These are phyloP conservation scores for Palythoa grandis DNA, from an alignment of 92 coral and sea anemone genomes.

Conservation along the genomic window DNA sequence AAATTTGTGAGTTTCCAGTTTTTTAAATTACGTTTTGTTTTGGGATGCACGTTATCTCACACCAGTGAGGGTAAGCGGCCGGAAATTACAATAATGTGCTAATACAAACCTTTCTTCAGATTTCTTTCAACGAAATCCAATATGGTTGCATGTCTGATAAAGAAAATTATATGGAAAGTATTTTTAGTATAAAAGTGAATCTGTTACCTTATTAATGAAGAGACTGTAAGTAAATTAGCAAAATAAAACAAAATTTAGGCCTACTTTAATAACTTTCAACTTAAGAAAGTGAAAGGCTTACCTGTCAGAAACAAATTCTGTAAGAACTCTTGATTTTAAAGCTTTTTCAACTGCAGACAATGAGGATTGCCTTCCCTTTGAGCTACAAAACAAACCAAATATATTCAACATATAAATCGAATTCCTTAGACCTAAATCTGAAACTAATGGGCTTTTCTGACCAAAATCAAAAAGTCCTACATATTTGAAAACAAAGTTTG, in stretches of 20 bases:
- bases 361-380: conserved; percentile 78
- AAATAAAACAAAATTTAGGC: too few species aligned
- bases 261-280: neutral
- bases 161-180: neutral
- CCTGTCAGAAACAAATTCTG: conserved; percentile 85
- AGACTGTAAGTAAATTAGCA: too few species aligned
- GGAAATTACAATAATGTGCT: neutral
- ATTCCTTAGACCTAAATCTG: neutral
- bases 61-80: too few species aligned
- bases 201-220: too few species aligned
- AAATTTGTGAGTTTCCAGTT: too few species aligned
- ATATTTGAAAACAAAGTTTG: too few species aligned
- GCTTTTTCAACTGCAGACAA: conserved; percentile 81
- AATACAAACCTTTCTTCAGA: conserved; percentile 19
- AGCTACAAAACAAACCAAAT: conserved; percentile 53
- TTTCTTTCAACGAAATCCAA: conserved; percentile 34
- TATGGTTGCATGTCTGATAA: conserved; percentile 19
- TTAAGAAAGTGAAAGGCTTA: neutral
- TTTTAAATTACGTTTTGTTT: too few species aligned
- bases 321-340: conserved; percentile 72
- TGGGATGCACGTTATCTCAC: too few species aligned
- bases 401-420: neutral
- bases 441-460: too few species aligned
- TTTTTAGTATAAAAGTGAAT: too few species aligned
- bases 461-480: too few species aligned